Percentiles rank a stretch among this genome's conserved stretches.
phyloP scores from a whole-genome alignment of 2,113 vertebrate genomes.

The Raja brachyura region DNA sequence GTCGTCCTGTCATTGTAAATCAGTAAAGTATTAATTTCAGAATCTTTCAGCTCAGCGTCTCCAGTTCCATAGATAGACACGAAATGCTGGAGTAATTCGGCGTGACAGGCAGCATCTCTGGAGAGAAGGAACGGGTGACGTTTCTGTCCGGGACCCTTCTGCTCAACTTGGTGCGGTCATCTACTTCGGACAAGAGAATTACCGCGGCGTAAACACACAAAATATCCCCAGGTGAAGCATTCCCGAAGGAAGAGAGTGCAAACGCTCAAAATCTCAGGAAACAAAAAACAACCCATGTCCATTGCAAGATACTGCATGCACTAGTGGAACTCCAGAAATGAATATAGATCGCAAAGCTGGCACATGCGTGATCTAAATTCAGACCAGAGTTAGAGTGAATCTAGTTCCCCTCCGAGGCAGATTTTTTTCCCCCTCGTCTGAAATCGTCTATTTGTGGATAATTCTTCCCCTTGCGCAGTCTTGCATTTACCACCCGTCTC shows the following conservation, averaged over 20 bases:
- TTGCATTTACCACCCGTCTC: background rate
- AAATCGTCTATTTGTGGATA: background rate
- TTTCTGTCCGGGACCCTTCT: too few species aligned
- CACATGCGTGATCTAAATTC: conserved; percentile 24
- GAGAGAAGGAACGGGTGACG: too few species aligned
- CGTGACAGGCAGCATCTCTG: too few species aligned
- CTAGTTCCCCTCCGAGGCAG: background rate
- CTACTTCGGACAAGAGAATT: background rate
- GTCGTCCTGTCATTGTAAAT: background rate
- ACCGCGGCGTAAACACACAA: background rate
- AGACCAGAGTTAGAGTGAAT: conserved; percentile 30
- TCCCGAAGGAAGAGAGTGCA: background rate
- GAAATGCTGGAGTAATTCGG: too few species aligned
- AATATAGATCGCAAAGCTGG: background rate
- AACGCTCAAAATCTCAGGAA: background rate
- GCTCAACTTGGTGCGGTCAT: background rate
- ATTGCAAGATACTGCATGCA: conserved; percentile 17
- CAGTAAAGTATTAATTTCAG: background rate
- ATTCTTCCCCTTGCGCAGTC: background rate
- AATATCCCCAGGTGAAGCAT: background rate
- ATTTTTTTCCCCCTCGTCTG: background rate
- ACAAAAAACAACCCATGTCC: background rate
- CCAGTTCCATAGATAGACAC: background rate
- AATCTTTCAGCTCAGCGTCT: background rate
- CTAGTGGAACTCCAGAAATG: background rate